Conservation (phyloP, 2,797 vertebrate genomes). For the Schizopygopsis pylzovi region DNA sequence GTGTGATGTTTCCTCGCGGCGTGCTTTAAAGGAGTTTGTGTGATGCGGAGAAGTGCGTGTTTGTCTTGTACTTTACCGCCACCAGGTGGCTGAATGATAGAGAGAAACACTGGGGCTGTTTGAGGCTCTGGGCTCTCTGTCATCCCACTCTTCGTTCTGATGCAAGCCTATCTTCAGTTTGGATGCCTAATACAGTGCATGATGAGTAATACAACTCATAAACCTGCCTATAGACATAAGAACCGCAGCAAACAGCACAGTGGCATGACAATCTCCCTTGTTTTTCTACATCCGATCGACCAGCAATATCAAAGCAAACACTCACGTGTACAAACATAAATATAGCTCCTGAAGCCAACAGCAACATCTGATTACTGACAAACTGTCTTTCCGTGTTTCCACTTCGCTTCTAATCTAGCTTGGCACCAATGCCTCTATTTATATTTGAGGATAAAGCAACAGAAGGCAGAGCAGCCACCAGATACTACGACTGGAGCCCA, state of each 20-base stretch:
- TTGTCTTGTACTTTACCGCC: constrained; percentile 83
- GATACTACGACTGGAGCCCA: constrained; percentile 75
- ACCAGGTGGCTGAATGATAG: constrained; percentile 74
- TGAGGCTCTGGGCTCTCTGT: constrained; percentile 4
- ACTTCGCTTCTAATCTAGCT: constrained; percentile 76
- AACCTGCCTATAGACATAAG: background rate
- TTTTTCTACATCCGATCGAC: background rate
- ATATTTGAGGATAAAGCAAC: constrained; percentile 69
- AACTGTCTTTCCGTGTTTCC: constrained; percentile 71
- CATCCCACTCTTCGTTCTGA: background rate
- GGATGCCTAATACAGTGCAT: background rate
- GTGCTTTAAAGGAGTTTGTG: background rate
- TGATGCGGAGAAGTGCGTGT: constrained; percentile 41
- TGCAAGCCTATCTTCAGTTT: background rate
- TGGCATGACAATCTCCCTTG: background rate
- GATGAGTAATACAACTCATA: constrained; percentile 11
- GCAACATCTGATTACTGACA: constrained; percentile 78
- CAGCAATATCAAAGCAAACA: constrained; percentile 13
- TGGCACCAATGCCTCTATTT: constrained; percentile 77
- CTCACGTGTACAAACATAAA: constrained; percentile 37
- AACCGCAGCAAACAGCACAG: background rate
- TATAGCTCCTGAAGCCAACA: constrained; percentile 17
- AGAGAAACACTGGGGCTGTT: constrained; percentile 54
- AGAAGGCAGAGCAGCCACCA: constrained; percentile 56
- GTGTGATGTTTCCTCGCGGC: constrained; percentile 30